These are phyloP conservation scores for Labeo rohita DNA, from an alignment of 2,113 vertebrate species.

Conservation along the genomic window DNA sequence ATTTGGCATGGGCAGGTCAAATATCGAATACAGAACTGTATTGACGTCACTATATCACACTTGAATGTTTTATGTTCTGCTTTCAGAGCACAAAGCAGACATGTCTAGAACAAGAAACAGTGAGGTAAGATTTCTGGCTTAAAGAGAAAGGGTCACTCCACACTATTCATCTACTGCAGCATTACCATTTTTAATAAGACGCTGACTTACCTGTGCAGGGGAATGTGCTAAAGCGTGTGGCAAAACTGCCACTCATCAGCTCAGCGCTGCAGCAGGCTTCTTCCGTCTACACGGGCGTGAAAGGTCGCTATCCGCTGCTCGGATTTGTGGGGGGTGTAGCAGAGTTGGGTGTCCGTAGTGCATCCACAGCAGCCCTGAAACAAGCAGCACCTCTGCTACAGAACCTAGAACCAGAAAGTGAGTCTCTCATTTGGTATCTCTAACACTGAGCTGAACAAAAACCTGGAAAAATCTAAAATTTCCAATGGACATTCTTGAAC, in stretches of 20 bases:
- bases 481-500: not conserved
- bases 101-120: slow-evolving; percentile 40
- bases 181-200: not conserved
- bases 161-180: not conserved
- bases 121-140: slow-evolving; percentile 16
- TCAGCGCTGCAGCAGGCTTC: slow-evolving; percentile 64
- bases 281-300: slow-evolving; percentile 61
- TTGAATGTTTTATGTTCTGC: slow-evolving; percentile 15
- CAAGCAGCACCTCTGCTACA: slow-evolving; percentile 68
- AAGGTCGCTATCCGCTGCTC: slow-evolving; percentile 69
- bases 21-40: slow-evolving; percentile 3
- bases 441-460: not conserved
- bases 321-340: slow-evolving; percentile 67
- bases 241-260: slow-evolving; percentile 70
- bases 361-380: slow-evolving; percentile 60
- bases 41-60: not conserved
- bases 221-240: slow-evolving; percentile 58
- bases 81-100: slow-evolving; percentile 48
- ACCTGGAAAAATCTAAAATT: not conserved
- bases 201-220: slow-evolving; percentile 27
- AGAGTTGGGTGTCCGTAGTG: slow-evolving; percentile 62
- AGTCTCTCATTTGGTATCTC: slow-evolving; percentile 40
- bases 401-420: slow-evolving; percentile 74
- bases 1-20: slow-evolving; percentile 54
- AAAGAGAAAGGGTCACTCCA: not conserved